Conservation (phyloP, 1,140 invertebrate genomes). For the Drosophila insularis region DNA sequence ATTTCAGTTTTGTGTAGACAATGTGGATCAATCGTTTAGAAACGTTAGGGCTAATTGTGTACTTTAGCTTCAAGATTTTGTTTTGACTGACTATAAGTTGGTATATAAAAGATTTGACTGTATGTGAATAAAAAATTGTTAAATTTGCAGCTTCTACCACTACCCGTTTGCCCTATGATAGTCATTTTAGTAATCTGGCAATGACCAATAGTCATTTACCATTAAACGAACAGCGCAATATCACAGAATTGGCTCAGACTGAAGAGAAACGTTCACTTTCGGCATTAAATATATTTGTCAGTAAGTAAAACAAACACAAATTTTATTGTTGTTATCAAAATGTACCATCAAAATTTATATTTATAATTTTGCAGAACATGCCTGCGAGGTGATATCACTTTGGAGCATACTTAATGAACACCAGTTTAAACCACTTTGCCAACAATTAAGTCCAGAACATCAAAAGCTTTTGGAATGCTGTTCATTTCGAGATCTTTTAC, state of each 20-base stretch:
- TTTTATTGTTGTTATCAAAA: too few species aligned
- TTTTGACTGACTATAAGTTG: too few species aligned
- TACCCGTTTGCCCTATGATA: conserved; percentile 48
- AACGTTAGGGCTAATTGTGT: too few species aligned
- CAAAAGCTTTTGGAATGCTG: conserved; percentile 85
- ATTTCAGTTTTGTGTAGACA: too few species aligned
- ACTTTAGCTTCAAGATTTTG: too few species aligned
- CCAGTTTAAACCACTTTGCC: conserved; percentile 93
- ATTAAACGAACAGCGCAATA: conserved; percentile 80
- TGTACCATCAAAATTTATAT: too few species aligned
- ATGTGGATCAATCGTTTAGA: too few species aligned
- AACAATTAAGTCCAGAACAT: conserved; percentile 85
- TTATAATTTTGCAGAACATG: conserved; percentile 84
- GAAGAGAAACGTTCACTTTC: conserved; percentile 90
- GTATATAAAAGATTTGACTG: too few species aligned
- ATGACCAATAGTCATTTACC: conserved; percentile 50
- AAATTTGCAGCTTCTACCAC: conserved; percentile 27
- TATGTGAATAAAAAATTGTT: not conserved
- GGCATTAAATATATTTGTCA: conserved; percentile 90
- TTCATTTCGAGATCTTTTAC: conserved; percentile 91
- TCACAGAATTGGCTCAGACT: conserved; percentile 77
- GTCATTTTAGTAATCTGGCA: conserved; percentile 50
- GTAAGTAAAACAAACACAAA: conserved; percentile 55
- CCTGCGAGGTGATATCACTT: conserved; percentile 95
- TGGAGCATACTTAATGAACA: conserved; percentile 97